Base-by-base conservation (phyloP, 2,888 invertebrate genomes). In the Leptopilina myrica region DNA sequence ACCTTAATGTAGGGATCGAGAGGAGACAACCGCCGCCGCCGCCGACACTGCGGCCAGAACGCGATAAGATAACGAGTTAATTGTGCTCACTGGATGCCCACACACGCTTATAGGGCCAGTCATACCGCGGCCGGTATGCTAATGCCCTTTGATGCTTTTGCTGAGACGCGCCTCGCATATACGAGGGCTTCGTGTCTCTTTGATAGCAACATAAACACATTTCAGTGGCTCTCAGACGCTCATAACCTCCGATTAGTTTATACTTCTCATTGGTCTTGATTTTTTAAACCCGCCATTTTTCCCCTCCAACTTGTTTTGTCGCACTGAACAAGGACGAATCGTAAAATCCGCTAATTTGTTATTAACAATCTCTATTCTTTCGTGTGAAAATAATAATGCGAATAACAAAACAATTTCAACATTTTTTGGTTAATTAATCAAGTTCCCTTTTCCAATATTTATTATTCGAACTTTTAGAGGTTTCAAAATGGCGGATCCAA, bases 21-120 rank as follows among this genome's bases (percentile, higher is more conserved):
- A 46, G 46, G n/a, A 62, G 20, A 86, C 85, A 85, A 86, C 83
- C 78, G 56, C 76, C 76, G 80, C 76, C 76, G 80, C 83, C 85
- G 83, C 83, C 84, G 82, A 82, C 81, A 80, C 85, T 85, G 89
- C 87, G 89, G 88, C 88, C 89, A 87, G 85, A 85, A 81, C 86
- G 86, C 90, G 91, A 91, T 91, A 91, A 91, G 91, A 91, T 91
- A 91, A 91, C 91, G 90, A 91, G 91, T 91, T 91, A 91, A 91
- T 91, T 91, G 91, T 91, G 91, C 91, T 89, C 90, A 89, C 89
- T 89, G 88, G 86, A 86, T 90, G 91, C 90, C 90, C 90, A 90
- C 90, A 90, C 90, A 89, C 90, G 88, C 90, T 87, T 87, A 85
- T 80, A 78, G 79, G 81, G 84, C 88, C 88, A 89, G 89, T 90